Evolutionary conservation across 2,797 vertebrate species (phyloP).

Genomic region (Hirundo rustica): DNA sequence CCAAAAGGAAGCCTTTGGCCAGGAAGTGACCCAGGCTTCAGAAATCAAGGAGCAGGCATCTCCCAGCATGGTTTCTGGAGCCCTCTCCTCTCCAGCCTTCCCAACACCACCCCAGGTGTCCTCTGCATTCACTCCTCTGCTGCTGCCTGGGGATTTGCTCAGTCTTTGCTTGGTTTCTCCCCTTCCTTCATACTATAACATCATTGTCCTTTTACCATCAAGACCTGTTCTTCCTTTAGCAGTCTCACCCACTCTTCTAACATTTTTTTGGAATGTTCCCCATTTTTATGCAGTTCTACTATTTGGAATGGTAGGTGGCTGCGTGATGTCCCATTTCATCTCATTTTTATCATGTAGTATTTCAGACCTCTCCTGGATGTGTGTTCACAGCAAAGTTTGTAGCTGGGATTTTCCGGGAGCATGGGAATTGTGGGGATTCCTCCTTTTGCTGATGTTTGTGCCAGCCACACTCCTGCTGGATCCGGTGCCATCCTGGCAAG

Average conservation of each 20-base stretch:
- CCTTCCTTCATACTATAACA: not conserved
- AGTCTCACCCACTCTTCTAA: not conserved
- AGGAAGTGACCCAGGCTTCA: not conserved
- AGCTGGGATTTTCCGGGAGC: not conserved
- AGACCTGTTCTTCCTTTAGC: not conserved
- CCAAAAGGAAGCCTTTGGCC: not conserved
- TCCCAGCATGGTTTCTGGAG: not conserved
- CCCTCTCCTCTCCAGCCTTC: not conserved
- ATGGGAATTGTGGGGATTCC: not conserved
- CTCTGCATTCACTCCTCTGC: not conserved
- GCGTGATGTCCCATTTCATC: not conserved
- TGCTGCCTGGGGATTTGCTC: not conserved
- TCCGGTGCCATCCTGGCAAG: not conserved
- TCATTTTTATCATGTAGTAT: fast-evolving
- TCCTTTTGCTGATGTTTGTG: not conserved
- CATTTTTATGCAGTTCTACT: not conserved
- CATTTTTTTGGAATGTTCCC: fast-evolving
- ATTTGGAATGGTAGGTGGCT: not conserved
- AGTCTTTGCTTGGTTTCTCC: not conserved
- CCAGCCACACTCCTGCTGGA: not conserved
- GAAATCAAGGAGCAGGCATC: not conserved
- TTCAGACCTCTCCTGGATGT: not conserved
- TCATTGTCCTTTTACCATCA: not conserved
- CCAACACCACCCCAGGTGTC: not conserved
- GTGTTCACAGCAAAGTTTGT: not conserved